Evolutionary conservation across 2,888 invertebrate genomes (phyloP), one percentile per base, ranked within the genome.

Genomic region (Ennomos erosarius): DNA sequence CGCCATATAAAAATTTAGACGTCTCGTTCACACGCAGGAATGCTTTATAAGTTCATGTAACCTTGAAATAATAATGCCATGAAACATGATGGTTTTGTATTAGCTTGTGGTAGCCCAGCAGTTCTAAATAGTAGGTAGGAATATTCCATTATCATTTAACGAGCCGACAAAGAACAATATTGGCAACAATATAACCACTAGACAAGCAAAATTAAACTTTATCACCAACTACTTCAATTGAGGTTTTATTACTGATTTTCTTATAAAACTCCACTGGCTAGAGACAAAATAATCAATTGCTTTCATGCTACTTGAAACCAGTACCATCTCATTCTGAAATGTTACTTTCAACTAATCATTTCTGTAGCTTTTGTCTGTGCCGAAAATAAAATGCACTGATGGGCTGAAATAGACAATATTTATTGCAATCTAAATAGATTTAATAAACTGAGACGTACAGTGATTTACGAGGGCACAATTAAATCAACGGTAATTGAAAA

Each of bases 211-310:
- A 61, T 38, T 40, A 35, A 35, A 62, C 61, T 61, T 55, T 65
- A 55, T 55, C 38, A 9, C 47, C 9, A 45, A 38, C 49, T 43
- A 48, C 36, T 55, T 49, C 40, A 53, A 48, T 38, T 54, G 57
- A 62, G 64, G 59, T 55, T 47, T 48, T 62, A 53, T 47, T 60
- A 47, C 42, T 38, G 35, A 55, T 51, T 40, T 52, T 53, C 48
- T 46, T 46, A 26, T 50, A 52, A 65, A 62, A 64, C 67, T 68
- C 65, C 65, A 69, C 68, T 65, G 67, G 70, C 70, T 67, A 70
- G 62, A 73, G 69, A 69, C 56, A 67, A 69, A 64, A 59, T 53
- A 67, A 60, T 71, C 57, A 43, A 73, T 74, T 70, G 73, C 65
- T 68, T 69, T 70, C 71, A 65, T 68, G 51, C 71, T 59, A 63